Conservation (phyloP, 2,113 vertebrate species). For the Thalassarche chlororhynchos region DNA sequence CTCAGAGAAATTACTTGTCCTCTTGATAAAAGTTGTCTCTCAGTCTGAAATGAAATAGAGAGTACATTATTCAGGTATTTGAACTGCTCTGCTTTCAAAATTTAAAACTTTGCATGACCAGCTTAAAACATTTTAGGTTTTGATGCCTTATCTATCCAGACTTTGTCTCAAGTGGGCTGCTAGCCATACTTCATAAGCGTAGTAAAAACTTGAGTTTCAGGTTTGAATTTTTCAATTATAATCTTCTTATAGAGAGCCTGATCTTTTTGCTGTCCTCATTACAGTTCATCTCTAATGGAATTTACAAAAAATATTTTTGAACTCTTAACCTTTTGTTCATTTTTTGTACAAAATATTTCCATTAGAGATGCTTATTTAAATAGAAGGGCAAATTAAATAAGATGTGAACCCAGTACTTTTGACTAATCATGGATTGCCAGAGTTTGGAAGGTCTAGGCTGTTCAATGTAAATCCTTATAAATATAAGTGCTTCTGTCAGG, state of each 20-base stretch:
- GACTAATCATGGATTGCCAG: not conserved
- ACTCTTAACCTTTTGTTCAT: slow-evolving; percentile 43
- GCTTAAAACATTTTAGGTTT: not conserved
- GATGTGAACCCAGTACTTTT: not conserved
- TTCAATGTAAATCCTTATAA: not conserved
- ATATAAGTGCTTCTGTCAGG: not conserved
- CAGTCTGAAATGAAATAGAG: not conserved
- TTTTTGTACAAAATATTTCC: slow-evolving; percentile 33
- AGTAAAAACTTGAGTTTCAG: not conserved
- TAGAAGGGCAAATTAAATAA: not conserved
- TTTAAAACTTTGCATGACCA: not conserved
- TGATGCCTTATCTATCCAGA: slow-evolving; percentile 6
- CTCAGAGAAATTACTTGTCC: not conserved
- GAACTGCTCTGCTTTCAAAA: not conserved
- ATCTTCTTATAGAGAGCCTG: slow-evolving; percentile 51
- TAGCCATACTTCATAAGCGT: not conserved
- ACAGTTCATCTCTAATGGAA: slow-evolving; percentile 37
- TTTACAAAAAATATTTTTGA: slow-evolving; percentile 19
- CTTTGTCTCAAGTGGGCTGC: not conserved
- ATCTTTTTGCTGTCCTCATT: slow-evolving; percentile 53
- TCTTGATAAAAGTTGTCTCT: not conserved
- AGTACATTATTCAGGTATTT: not conserved
- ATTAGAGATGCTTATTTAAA: slow-evolving; percentile 6
- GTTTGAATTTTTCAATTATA: slow-evolving; percentile 12
- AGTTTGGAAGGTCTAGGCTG: not conserved